Conservation (phyloP, 2,113 vertebrate species). For the Campylomormyrus tamandua region DNA sequence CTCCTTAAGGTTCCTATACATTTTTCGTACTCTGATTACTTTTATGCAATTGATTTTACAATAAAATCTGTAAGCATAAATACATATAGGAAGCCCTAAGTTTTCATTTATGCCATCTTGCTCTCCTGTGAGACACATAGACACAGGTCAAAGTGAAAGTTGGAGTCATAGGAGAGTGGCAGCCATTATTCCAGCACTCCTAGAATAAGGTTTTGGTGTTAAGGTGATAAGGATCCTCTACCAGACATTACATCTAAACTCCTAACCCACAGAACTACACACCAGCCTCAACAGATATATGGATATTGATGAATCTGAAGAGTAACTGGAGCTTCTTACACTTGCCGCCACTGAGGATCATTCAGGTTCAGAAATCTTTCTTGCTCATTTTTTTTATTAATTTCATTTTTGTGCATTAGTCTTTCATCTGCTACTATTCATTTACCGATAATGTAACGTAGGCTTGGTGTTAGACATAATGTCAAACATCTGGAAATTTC, state of each 20-base stretch:
- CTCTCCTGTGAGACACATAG: background rate
- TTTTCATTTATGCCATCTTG: background rate
- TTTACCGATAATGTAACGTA: background rate
- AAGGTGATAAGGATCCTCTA: no score
- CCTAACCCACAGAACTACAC: no score
- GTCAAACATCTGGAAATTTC: background rate
- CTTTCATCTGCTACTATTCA: background rate
- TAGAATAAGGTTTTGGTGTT: no score
- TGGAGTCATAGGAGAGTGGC: no score
- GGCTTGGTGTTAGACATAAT: background rate
- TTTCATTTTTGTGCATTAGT: background rate
- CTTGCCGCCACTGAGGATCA: background rate
- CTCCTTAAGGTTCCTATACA: background rate
- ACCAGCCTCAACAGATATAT: background rate
- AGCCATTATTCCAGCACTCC: no score
- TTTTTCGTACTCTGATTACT: background rate
- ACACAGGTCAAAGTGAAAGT: background rate
- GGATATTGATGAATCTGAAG: background rate
- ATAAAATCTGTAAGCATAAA: background rate
- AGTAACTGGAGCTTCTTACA: background rate
- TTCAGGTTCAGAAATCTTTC: background rate
- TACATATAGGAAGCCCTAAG: background rate
- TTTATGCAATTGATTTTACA: background rate
- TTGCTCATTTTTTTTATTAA: background rate
- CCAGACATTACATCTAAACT: no score